phyloP scores from a whole-genome alignment of 2,113 vertebrate species.

The Puntigrus tetrazona region DNA sequence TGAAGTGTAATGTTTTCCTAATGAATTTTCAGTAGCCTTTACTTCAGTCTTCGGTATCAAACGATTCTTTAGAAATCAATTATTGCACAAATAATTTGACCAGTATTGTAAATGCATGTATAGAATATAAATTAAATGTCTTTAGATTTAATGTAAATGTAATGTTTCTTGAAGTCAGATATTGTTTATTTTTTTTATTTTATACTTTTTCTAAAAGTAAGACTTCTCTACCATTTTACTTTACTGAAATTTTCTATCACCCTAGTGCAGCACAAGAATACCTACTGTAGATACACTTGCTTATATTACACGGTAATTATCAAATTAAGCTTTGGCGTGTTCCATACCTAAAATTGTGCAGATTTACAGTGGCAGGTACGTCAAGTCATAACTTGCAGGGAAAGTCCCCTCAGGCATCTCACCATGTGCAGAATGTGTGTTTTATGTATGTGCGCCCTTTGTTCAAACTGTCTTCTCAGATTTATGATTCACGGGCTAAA shows the following conservation, averaged over 20 bases:
- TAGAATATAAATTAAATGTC: too few relatives aligned
- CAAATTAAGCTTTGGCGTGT: constrained; percentile 81
- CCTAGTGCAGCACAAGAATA: background rate
- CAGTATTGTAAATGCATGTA: too few relatives aligned
- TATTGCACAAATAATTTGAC: too few relatives aligned
- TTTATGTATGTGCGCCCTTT: constrained; percentile 41
- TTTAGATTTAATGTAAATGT: too few relatives aligned
- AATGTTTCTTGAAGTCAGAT: too few relatives aligned
- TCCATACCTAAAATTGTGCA: constrained; percentile 90
- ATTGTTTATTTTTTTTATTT: too few relatives aligned
- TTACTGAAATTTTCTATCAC: background rate
- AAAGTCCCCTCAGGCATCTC: constrained; percentile 40
- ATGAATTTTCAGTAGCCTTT: too few relatives aligned
- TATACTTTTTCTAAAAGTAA: too few relatives aligned
- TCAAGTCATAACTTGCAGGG: constrained; percentile 54
- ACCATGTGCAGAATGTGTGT: background rate
- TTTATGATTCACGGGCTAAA: constrained; percentile 56
- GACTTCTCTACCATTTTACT: background rate
- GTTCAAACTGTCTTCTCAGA: constrained; percentile 42
- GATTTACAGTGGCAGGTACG: constrained; percentile 57
- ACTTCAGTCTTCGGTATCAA: too few relatives aligned
- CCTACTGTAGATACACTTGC: background rate
- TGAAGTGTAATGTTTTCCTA: too few relatives aligned
- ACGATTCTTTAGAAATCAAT: too few relatives aligned
- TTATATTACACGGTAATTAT: constrained; percentile 77